Evolutionary conservation across 37 sponge, comb jelly and placozoan species (phyloP).

Genomic region (Oscarella lobularis): DNA sequence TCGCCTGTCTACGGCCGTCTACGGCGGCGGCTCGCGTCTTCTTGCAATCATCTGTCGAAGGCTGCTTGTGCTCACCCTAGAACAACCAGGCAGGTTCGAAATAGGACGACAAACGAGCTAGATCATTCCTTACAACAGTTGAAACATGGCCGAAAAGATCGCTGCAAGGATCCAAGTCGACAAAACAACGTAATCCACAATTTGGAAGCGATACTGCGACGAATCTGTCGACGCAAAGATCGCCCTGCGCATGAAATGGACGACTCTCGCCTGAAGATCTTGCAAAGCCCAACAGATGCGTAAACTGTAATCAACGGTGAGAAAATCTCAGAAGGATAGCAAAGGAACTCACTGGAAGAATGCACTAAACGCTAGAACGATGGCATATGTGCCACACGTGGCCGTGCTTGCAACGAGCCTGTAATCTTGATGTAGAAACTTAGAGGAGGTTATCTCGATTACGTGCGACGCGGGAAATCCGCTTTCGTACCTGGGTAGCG

Average conservation of each 20-base stretch:
- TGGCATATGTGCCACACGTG: background rate
- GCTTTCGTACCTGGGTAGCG: no score
- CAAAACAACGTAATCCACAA: background rate
- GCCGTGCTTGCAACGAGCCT: background rate
- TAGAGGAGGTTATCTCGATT: no score
- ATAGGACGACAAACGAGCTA: no score
- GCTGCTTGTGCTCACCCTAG: background rate
- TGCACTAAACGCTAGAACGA: background rate
- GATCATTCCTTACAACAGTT: background rate
- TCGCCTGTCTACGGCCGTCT: no score
- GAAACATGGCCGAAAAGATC: background rate
- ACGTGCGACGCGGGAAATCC: no score
- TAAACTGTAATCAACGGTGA: no score
- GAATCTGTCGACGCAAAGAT: background rate
- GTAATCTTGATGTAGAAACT: background rate
- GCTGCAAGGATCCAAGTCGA: background rate
- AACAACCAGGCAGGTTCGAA: no score
- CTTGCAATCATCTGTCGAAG: background rate
- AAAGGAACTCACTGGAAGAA: no score
- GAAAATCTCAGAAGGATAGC: no score
- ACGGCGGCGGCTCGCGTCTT: background rate
- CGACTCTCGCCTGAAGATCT: background rate
- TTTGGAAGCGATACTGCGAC: background rate
- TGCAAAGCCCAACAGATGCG: background rate
- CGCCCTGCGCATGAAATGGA: background rate